These are phyloP conservation scores for Pseudopleuronectes americanus DNA, from an alignment of 2,797 vertebrate species.

Conservation along the genomic window DNA sequence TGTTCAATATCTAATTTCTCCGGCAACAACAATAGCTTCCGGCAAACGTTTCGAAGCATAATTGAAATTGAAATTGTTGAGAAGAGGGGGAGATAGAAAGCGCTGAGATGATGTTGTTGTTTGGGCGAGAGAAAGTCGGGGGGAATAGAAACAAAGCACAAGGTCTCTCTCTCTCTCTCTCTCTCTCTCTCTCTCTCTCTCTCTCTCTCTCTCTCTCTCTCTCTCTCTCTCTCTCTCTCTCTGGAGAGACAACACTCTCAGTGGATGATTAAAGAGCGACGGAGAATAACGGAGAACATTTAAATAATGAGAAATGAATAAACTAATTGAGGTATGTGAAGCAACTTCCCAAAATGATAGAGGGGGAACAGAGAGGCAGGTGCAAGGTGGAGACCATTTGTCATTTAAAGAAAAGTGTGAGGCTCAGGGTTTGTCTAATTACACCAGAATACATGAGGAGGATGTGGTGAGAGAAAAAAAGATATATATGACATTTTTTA, in stretches of 20 bases:
- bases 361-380: too few species aligned
- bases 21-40: slow-evolving; percentile 18
- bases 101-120: slow-evolving; percentile 2
- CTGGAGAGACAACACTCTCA: slow-evolving; percentile 1
- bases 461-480: too few species aligned
- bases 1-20: slow-evolving; percentile 36
- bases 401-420: slow-evolving; percentile 26
- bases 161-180: not conserved
- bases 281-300: too few species aligned
- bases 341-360: not conserved
- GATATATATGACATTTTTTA: too few species aligned
- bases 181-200: not conserved
- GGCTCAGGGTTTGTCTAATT: slow-evolving; percentile 30
- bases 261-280: not conserved
- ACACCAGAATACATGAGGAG: slow-evolving; percentile 34
- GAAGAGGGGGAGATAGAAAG: not conserved
- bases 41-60: slow-evolving; percentile 15
- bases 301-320: not conserved
- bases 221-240: not conserved
- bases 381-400: not conserved
- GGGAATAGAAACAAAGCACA: slow-evolving; percentile 20
- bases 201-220: not conserved
- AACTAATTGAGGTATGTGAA: not conserved
- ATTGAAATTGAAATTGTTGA: slow-evolving; percentile 30
- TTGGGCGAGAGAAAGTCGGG: slow-evolving; percentile 14